A percentile compares a stretch with the other conserved stretches of the same genome.
Conservation (phyloP, 2,888 invertebrate genomes). For the Synanthedon tipuliformis region DNA sequence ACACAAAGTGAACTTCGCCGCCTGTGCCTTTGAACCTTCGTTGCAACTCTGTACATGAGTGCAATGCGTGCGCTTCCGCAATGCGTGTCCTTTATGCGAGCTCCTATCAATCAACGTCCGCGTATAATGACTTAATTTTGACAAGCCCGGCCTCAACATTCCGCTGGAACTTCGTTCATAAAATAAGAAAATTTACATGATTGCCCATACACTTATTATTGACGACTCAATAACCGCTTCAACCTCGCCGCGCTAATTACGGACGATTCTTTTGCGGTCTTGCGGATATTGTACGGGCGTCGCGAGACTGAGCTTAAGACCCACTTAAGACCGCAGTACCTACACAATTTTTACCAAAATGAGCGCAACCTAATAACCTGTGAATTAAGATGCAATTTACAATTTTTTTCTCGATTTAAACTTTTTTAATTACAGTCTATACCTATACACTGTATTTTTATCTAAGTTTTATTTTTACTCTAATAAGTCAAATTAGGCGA, state of each 20-base stretch:
- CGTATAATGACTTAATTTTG: constrained; percentile 62
- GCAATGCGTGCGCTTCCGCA: constrained; percentile 47
- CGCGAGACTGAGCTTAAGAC: no score
- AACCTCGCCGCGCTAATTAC: constrained; percentile 32
- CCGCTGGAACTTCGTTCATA: constrained; percentile 36
- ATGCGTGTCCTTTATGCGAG: constrained; percentile 46
- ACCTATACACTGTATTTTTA: no score
- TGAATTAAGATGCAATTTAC: no score
- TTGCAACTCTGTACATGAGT: constrained; percentile 22
- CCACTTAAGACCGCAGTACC: no score
- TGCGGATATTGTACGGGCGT: no score
- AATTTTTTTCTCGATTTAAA: no score
- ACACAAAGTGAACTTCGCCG: neutral
- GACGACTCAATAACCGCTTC: constrained; percentile 36
- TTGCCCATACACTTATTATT: constrained; percentile 31
- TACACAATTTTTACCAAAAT: no score
- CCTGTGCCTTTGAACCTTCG: neutral
- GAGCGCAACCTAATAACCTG: no score
- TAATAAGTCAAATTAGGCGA: no score
- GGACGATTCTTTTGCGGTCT: constrained; percentile 9
- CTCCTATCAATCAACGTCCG: constrained; percentile 58
- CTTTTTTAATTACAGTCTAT: no score
- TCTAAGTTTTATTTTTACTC: no score
- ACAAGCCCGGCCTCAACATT: constrained; percentile 34
- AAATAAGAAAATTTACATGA: constrained; percentile 37